Conservation (phyloP, 2,888 invertebrate genomes). For the Onchidella celtica region DNA sequence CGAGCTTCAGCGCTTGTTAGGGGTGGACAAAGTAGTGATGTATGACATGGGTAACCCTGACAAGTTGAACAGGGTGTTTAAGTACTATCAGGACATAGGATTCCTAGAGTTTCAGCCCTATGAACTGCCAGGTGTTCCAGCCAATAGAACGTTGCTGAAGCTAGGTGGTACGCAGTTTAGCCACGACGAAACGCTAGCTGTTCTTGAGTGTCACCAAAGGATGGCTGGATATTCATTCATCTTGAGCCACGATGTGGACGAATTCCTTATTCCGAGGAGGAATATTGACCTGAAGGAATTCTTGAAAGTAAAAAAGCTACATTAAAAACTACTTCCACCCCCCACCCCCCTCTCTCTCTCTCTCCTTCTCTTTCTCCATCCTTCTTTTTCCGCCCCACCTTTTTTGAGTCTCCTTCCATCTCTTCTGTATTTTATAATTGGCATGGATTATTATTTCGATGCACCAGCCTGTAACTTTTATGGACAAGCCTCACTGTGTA, state of each 20-base stretch:
- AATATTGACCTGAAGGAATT: conserved; percentile 44
- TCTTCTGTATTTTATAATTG: too few species aligned
- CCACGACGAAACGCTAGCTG: conserved; percentile 53
- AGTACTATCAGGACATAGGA: conserved; percentile 45
- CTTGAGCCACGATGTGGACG: conserved; percentile 52
- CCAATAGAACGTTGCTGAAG: conserved; percentile 15
- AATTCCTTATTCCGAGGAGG: conserved; percentile 50
- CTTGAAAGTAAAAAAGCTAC: conserved; percentile 38
- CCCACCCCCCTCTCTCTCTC: not conserved
- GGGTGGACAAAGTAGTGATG: conserved; percentile 52
- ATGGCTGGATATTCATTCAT: conserved; percentile 51
- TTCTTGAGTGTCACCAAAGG: conserved; percentile 54
- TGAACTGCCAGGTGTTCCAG: conserved; percentile 42
- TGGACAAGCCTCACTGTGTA: too few species aligned
- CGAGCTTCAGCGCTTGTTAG: conserved; percentile 51
- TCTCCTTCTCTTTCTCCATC: too few species aligned
- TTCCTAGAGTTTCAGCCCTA: conserved; percentile 51
- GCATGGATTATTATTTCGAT: too few species aligned
- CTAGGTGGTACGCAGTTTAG: not conserved
- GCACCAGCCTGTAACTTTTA: too few species aligned
- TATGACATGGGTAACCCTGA: conserved; percentile 45
- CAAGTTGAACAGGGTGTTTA: conserved; percentile 26
- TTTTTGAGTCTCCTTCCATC: too few species aligned
- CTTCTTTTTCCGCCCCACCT: too few species aligned
- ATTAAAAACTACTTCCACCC: too few species aligned